Conservation (phyloP, 1,140 invertebrate species). For the Hylyphantes graminicola region DNA sequence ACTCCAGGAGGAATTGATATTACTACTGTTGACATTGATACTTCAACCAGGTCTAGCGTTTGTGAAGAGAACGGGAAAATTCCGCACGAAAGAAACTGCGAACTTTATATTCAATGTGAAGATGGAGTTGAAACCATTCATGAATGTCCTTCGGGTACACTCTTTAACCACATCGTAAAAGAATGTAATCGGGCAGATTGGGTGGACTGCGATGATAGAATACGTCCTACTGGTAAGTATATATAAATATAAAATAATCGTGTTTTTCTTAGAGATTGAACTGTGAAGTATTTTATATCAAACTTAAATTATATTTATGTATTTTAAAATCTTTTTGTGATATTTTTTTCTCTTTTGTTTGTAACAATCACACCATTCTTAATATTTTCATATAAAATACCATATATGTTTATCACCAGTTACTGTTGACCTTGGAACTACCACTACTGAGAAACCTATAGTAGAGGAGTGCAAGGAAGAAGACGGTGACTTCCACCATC, state of each 20-base stretch:
- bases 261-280: too few relatives aligned
- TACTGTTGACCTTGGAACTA: not conserved
- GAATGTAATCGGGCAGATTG: not conserved
- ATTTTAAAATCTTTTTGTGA: too few relatives aligned
- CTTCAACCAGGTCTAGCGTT: not conserved
- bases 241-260: not conserved
- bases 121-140: not conserved
- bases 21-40: not conserved
- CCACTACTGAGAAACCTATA: conserved; percentile 27
- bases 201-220: conserved; percentile 9
- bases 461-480: conserved; percentile 42
- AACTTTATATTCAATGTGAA: conserved; percentile 3
- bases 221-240: not conserved
- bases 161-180: not conserved
- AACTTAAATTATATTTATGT: too few relatives aligned
- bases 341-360: too few relatives aligned
- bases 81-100: conserved; percentile 1
- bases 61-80: not conserved
- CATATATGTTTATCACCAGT: too few relatives aligned
- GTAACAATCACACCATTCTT: too few relatives aligned
- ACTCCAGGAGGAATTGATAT: not conserved
- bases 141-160: conserved; percentile 1
- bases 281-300: too few relatives aligned
- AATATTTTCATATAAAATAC: too few relatives aligned
- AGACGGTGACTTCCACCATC: conserved; percentile 53